Evolutionary conservation across 2,113 vertebrate species (phyloP), one percentile per base, ranked within the genome.

Genomic region (Elgaria multicarinata): DNA sequence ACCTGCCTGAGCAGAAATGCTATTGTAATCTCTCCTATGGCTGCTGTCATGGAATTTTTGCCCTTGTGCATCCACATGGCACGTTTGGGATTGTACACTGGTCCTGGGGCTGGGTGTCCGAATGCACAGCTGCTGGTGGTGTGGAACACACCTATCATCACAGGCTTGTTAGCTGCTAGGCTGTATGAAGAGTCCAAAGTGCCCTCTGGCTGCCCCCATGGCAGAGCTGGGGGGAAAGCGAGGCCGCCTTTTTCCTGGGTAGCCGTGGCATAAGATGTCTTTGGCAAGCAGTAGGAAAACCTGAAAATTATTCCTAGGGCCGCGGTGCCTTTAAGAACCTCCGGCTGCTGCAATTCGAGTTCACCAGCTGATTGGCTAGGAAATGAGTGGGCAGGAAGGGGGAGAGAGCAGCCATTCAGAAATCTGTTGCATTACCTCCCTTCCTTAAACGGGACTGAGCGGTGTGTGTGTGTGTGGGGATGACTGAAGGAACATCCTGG

Each of bases 321-420:
- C 46, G 66, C 18, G 7, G 55, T 39, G 44, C 88, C 88, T 89
- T 89, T 89, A 89, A 89, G 58, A 85, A 39, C 5, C 62, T 26
- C 69, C 36, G 12, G 58, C 81, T 85, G 82, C 81, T 85, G 82
- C 62, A 67, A 89, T 89, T 85, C 74, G 44, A 67, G 44, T 18
- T 36, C 33, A 6, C 39, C 7, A 4, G 44, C 72, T 84, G 88
- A 89, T 89, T 89, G 88, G 88, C 62, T 85, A 13, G n/a, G 55
- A 16, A 64, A 82, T 77, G 88, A 85, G 88, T 77, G n/a, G 88
- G 88, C 74, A 67, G 33, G 62, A 74, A 46, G 53, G 72, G 44
- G 72, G 88, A 31, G 44, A 62, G 72, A 89, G 74, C 88, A 89
- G 81, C 88, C 88, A 89, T 89, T 89, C 88, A 89, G 88, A 89